These are phyloP conservation scores for Paraescarpia echinospica DNA, from an alignment of 1,140 invertebrate species.

Conservation along the genomic window DNA sequence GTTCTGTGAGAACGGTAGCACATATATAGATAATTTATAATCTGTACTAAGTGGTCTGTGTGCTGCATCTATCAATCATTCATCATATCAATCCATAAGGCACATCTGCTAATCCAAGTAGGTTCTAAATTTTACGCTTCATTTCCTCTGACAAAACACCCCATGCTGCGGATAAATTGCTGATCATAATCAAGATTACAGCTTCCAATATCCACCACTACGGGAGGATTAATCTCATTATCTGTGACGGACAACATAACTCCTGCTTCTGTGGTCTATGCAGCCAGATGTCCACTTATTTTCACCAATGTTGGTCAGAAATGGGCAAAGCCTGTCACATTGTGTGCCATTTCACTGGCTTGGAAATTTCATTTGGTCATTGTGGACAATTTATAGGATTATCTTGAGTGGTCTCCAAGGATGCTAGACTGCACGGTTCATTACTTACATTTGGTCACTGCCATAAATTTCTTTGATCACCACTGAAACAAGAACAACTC, in stretches of 20 bases:
- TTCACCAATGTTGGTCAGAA: not conserved
- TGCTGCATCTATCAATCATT: not conserved
- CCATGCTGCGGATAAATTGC: not conserved
- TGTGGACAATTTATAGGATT: conserved; percentile 5
- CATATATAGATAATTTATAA: too few relatives aligned
- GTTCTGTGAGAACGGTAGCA: not conserved
- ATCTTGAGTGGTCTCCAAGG: not conserved
- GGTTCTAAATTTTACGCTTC: not conserved
- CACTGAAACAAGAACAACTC: not conserved
- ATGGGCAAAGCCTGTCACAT: not conserved
- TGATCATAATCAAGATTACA: not conserved
- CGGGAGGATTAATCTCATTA: not conserved
- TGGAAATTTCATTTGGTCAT: not conserved
- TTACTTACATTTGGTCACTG: not conserved
- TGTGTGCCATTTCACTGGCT: not conserved
- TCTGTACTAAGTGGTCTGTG: not conserved
- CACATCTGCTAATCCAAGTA: not conserved
- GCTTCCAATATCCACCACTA: not conserved
- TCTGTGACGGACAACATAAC: not conserved
- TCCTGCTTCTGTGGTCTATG: not conserved
- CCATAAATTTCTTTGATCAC: not conserved
- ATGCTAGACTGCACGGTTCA: not conserved
- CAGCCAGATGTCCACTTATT: not conserved
- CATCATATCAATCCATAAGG: not conserved
- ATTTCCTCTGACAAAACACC: not conserved